These are phyloP conservation scores for Formica aserva DNA, from an alignment of 2,888 invertebrate species.

Conservation along the genomic window DNA sequence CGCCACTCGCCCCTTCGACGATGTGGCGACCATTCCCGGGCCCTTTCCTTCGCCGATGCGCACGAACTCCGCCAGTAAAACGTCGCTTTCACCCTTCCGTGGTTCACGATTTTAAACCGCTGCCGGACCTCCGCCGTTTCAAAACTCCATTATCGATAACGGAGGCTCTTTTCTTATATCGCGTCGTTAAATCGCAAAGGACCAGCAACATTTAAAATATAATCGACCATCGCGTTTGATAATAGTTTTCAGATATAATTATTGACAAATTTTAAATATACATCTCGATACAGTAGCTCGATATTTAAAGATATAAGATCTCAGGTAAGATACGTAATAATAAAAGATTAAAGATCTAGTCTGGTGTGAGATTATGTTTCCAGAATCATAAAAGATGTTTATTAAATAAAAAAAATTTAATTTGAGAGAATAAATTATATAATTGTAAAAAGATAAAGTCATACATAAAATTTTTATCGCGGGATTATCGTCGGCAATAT, in stretches of 20 bases:
- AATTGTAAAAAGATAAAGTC: neutral
- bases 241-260: constrained; percentile 4
- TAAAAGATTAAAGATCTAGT: neutral
- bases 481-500: neutral
- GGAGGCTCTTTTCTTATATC: constrained; percentile 30
- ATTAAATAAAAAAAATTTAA: neutral
- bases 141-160: constrained; percentile 50
- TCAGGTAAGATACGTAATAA: too few species aligned
- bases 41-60: constrained; percentile 50
- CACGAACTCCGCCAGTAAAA: constrained; percentile 49
- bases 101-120: constrained; percentile 28
- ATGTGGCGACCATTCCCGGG: constrained; percentile 35
- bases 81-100: constrained; percentile 58
- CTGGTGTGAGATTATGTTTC: neutral
- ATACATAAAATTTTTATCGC: neutral
- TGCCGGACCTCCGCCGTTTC: constrained; percentile 32
- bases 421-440: neutral
- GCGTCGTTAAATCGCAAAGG: constrained; percentile 45
- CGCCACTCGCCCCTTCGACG: constrained; percentile 56
- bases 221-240: constrained; percentile 37
- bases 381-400: neutral
- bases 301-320: neutral
- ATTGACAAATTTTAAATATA: constrained; percentile 15
- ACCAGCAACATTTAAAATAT: constrained; percentile 22
- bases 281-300: neutral